phyloP scores from a whole-genome alignment of 2,888 invertebrate species.

The Nycteola revayana region DNA sequence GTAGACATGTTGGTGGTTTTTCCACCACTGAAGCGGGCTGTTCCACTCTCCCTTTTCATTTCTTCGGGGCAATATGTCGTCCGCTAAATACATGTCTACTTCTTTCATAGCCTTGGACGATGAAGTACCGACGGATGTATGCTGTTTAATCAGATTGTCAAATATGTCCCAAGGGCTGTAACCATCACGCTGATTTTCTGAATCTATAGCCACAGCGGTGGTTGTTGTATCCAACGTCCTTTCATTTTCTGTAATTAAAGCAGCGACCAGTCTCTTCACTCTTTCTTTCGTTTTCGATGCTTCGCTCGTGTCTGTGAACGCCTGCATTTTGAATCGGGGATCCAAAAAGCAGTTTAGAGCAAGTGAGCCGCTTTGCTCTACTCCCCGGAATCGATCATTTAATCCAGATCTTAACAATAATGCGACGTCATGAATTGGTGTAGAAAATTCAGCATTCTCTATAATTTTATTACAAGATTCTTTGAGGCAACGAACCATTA shows the following conservation, averaged over 20 bases:
- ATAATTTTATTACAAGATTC: background rate
- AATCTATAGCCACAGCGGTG: too few relatives aligned
- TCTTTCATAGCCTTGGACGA: constrained; percentile 6
- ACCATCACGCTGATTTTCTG: too few relatives aligned
- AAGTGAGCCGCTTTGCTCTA: constrained; percentile 11
- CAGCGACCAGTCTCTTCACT: background rate
- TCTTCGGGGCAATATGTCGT: constrained; percentile 12
- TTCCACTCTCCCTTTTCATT: constrained; percentile 3
- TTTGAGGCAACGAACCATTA: constrained; percentile 26
- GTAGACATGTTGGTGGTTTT: constrained; percentile 3
- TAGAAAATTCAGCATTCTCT: too few relatives aligned
- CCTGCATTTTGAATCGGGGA: constrained; percentile 10
- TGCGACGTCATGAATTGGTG: too few relatives aligned
- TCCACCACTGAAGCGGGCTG: constrained; percentile 14
- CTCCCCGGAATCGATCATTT: background rate
- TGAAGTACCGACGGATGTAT: background rate
- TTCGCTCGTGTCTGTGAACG: constrained; percentile 1
- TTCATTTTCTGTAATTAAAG: too few relatives aligned
- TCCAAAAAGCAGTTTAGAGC: constrained; percentile 8
- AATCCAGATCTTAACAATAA: background rate
- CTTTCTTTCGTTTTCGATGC: background rate
- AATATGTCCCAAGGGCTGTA: background rate
- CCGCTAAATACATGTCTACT: constrained; percentile 5
- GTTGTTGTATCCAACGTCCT: too few relatives aligned
- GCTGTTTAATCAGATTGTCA: background rate